Base-by-base conservation (phyloP, 1,140 invertebrate species). In the Megalopta genalis region DNA sequence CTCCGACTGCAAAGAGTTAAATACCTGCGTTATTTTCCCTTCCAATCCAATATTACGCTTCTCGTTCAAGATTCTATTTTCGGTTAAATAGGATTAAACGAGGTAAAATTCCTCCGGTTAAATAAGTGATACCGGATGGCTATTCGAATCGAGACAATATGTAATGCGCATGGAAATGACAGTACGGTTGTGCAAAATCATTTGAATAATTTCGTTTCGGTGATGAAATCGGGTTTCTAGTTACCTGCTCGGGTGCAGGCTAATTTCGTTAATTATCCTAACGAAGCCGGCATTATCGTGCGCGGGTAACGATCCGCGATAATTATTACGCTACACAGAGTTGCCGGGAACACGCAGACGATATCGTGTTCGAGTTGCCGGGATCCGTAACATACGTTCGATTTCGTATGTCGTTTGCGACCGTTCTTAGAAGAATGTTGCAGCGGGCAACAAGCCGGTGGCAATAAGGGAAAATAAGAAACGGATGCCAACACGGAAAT, bases 221-320 rank as follows among this genome's bases (percentile, higher is more conserved):
- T 7, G 21, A 23, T 57, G 37, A 23, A 65, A 76, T 76, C 37
- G 46, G 32, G 54, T 72, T 52, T 10, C 46, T 23, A 16, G 39
- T 37, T 46, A 23, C 25, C 21, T 37, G 23, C 27, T 7, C 27
- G 27, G 2, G 23, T 12, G 52, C 57, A 39, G 62, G 73, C 77
- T 89, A 88, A 89, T 88, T 88, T 87, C 67, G 68, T 86, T 89
- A 86, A 89, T 89, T 90, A 87, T 63, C 65, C 69, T 77, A 70
- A 86, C 37, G 77, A 86, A 70, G 63, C 66, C 64, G 49, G 32
- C 71, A 74, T 54, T 77, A 83, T 81, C 84, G 67, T 65, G 66
- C 60, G 42, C 49, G 71, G 67, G 42, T 83, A 86, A 80, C 60
- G 71, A 86, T 74, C 52, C 62, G 18, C 32, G 72, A 68, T 86